Evolutionary conservation across 2,888 invertebrate species (phyloP).

Genomic region (Himalopsyche japonica): DNA sequence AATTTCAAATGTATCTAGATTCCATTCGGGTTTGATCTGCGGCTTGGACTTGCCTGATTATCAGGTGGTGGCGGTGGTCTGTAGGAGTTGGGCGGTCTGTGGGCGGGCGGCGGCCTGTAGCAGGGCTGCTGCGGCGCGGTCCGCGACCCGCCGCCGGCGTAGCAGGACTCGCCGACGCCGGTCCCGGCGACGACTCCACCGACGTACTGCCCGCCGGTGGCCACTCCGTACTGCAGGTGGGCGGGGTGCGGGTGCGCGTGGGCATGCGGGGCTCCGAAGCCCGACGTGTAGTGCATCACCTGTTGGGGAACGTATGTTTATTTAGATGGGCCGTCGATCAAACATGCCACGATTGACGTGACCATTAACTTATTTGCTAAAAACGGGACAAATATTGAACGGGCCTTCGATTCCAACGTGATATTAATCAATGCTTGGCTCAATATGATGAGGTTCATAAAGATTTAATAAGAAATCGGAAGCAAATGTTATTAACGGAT

Average conservation of each 20-base stretch:
- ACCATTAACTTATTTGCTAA: too few relatives aligned
- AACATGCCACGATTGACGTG: too few relatives aligned
- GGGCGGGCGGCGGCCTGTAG: conserved; percentile 48
- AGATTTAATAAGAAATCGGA: too few relatives aligned
- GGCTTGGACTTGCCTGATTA: conserved; percentile 19
- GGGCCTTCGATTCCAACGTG: too few relatives aligned
- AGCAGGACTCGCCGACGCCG: conserved; percentile 49
- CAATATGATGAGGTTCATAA: too few relatives aligned
- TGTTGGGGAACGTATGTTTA: conserved; percentile 39
- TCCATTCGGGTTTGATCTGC: too few relatives aligned
- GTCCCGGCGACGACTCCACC: conserved; percentile 50
- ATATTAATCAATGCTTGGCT: too few relatives aligned
- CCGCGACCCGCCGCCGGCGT: conserved; percentile 44
- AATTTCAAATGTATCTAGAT: too few relatives aligned
- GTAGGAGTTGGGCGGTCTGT: conserved; percentile 43
- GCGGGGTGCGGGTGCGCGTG: conserved; percentile 8
- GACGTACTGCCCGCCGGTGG: conserved; percentile 52
- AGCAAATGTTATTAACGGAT: too few relatives aligned
- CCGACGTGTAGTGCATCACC: conserved; percentile 50
- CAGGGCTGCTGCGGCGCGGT: conserved; percentile 35
- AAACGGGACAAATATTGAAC: too few relatives aligned
- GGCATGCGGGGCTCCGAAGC: conserved; percentile 43
- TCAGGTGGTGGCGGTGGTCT: conserved; percentile 25
- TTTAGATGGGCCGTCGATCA: too few relatives aligned
- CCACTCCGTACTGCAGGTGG: conserved; percentile 45